phyloP scores from a whole-genome alignment of 2,113 vertebrate genomes.

The Dipodomys merriami region DNA sequence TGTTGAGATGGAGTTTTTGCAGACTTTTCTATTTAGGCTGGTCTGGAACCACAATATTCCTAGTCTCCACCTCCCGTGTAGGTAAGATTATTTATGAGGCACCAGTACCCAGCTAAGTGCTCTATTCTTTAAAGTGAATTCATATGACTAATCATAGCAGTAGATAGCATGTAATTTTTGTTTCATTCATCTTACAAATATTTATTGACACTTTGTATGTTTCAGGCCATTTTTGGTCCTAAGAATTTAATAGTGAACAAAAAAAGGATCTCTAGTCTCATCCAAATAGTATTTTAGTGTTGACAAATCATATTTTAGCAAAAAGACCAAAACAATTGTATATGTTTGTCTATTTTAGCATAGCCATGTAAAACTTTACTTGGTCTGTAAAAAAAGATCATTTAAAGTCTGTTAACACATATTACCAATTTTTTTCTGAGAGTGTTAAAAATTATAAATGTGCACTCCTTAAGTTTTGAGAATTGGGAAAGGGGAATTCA shows the following conservation, averaged over 20 bases:
- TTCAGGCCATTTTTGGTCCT: not conserved
- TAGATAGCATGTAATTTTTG: constrained; percentile 40
- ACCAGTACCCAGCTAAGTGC: not conserved
- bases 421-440: constrained; percentile 24
- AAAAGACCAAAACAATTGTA: constrained; percentile 19
- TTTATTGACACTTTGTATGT: not conserved
- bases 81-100: too few relatives aligned
- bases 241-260: constrained; percentile 16
- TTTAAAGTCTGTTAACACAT: not conserved
- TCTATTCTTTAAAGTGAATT: not conserved
- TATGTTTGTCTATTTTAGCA: not conserved
- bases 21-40: too few relatives aligned
- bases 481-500: not conserved
- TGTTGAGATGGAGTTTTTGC: too few relatives aligned
- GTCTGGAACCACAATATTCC: too few relatives aligned
- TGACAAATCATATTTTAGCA: constrained; percentile 12
- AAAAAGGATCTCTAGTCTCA: not conserved
- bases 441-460: not conserved
- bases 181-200: constrained; percentile 40
- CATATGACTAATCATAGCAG: not conserved
- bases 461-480: constrained; percentile 11
- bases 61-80: too few relatives aligned
- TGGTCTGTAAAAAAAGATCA: not conserved
- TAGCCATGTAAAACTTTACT: constrained; percentile 32
- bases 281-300: constrained; percentile 24